phyloP scores from a whole-genome alignment of 2,113 vertebrate genomes.

The Suricata suricatta region DNA sequence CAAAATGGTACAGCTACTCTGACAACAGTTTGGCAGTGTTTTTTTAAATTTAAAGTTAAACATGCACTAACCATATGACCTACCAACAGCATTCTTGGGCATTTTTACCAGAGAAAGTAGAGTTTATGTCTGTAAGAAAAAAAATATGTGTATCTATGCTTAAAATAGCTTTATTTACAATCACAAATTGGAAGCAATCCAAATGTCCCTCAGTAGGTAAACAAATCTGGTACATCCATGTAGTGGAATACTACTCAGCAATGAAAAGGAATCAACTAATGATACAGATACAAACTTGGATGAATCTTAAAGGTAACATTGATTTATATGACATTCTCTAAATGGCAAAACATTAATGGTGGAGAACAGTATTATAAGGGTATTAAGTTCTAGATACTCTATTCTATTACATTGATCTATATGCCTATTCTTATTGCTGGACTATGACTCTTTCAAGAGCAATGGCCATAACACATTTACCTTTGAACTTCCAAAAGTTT shows the following conservation, averaged over 20 bases:
- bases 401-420: not conserved
- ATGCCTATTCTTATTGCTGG: not conserved
- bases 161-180: not conserved
- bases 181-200: not conserved
- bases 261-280: not conserved
- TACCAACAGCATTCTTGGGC: not conserved
- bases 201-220: not conserved
- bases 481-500: not conserved
- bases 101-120: slow-evolving; percentile 1
- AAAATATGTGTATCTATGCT: not conserved
- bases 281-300: not conserved
- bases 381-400: not conserved
- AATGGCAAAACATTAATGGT: not conserved
- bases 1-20: not conserved
- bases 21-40: not conserved
- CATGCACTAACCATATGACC: not conserved
- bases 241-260: not conserved
- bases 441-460: not conserved
- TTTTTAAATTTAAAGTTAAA: not conserved
- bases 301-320: not conserved
- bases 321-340: not conserved
- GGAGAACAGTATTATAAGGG: not conserved
- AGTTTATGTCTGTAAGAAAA: not conserved
- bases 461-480: not conserved
- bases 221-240: not conserved